Evolutionary conservation across 2,888 invertebrate genomes (phyloP).

Genomic region (Monopis laevigella): DNA sequence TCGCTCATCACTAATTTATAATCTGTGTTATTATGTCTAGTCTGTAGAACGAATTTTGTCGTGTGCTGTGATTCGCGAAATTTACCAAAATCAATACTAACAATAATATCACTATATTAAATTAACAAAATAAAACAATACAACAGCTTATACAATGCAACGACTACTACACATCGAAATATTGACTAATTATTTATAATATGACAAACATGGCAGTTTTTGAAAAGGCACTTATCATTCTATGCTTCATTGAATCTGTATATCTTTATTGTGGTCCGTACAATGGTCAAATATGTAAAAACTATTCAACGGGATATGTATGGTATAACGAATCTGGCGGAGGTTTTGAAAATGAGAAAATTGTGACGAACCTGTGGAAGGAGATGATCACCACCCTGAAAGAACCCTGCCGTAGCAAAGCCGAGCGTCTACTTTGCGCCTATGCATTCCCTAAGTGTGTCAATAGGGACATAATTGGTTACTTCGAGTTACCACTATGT

Average conservation of each 20-base stretch:
- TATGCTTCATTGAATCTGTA: conserved; percentile 49
- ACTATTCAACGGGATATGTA: conserved; percentile 73
- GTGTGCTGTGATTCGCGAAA: too few relatives aligned
- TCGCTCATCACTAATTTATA: too few relatives aligned
- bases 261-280: conserved; percentile 87
- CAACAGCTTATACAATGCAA: conserved; percentile 48
- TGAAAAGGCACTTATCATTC: conserved; percentile 39
- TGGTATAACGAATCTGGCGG: conserved; percentile 82
- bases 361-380: conserved; percentile 84
- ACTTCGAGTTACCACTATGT: conserved; percentile 79
- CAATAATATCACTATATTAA: too few relatives aligned
- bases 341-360: conserved; percentile 85
- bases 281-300: conserved; percentile 83
- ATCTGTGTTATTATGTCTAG: too few relatives aligned
- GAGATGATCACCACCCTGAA: conserved; percentile 82
- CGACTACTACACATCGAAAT: conserved; percentile 38
- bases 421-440: conserved; percentile 90
- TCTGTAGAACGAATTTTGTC: too few relatives aligned
- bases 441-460: conserved; percentile 92
- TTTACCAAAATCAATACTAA: too few relatives aligned
- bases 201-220: conserved; percentile 43
- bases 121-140: too few relatives aligned
- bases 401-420: conserved; percentile 86
- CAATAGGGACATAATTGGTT: conserved; percentile 71
- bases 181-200: conserved; percentile 16